Evolutionary conservation across 2,888 invertebrate species (phyloP), one percentile per base, ranked within the genome.

Genomic region (Dolichopus griseipennis): DNA sequence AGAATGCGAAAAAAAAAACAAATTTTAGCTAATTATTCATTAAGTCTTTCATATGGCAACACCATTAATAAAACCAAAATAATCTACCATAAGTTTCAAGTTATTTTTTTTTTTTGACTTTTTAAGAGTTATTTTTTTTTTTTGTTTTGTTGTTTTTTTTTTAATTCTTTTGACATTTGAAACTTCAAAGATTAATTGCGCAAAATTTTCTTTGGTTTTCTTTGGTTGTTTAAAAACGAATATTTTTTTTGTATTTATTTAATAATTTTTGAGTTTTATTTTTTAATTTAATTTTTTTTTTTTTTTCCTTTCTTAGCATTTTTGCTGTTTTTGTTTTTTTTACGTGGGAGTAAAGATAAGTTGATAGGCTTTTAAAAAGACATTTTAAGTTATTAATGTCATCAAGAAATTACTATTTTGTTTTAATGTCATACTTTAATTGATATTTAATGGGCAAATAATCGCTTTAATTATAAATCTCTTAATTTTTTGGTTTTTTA

Each of bases 161-260:
- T 37, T 10, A 37, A 37, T 37, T 52, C n/a, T 52, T 52, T 52
- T 52, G 52, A 52, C 52, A 52, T 52, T n/a, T 52, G 52, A 52
- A 52, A 52, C 52, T 52, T 52, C 52, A 52, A 52, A 52, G 52
- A 52, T 52, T 52, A 52, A 52, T 52, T 52, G 52, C 52, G 52
- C 52, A 52, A 52, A 37, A 15, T 52, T 52, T 52, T 15, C 52
- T n/a, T 9, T 52, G 9, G 18, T 6, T 52, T 52, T 52, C n/a
- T n/a, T n/a, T n/a, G n/a, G n/a, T n/a, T 6, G 52, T 52, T 37
- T 27, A 41, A n/a, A n/a, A n/a, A 41, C 41, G 15, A 1, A 27
- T 27, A 27, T 27, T n/a, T n/a, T n/a, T n/a, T n/a, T 27, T 27
- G 27, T 27, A 27, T 27, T 27, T 27, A 27, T 27, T 27, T 27